phyloP scores from a whole-genome alignment of 2,113 vertebrate genomes.

The Accipiter cooperii region DNA sequence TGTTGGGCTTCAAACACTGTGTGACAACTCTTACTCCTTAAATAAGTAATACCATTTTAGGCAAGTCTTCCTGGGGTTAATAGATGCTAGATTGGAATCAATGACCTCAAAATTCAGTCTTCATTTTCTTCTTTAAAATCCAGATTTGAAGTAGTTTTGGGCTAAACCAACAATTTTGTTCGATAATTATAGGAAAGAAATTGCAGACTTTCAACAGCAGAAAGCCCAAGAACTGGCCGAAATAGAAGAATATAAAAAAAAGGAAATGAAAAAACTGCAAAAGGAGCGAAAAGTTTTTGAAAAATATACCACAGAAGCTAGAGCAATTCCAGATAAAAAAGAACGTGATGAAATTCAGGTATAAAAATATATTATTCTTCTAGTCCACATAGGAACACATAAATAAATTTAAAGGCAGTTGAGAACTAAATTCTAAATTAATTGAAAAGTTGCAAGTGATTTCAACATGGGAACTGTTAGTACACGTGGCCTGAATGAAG shows the following conservation, averaged over 20 bases:
- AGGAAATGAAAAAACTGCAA: conserved; percentile 87
- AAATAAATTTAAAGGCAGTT: neutral
- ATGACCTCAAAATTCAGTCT: neutral
- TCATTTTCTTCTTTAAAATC: neutral
- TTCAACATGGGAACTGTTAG: neutral
- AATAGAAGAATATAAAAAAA: conserved; percentile 87
- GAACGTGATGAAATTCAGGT: conserved; percentile 97
- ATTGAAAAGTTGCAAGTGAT: neutral
- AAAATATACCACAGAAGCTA: conserved; percentile 79
- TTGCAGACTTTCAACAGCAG: conserved; percentile 80
- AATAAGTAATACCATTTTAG: neutral
- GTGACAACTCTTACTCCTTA: neutral
- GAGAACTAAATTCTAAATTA: neutral
- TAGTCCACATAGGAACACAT: neutral
- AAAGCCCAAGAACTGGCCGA: conserved; percentile 79
- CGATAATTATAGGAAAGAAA: conserved; percentile 80
- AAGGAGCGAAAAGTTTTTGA: conserved; percentile 91
- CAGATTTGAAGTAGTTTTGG: neutral
- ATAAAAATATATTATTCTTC: neutral
- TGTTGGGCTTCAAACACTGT: neutral
- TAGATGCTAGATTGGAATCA: neutral
- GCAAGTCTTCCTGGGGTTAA: neutral
- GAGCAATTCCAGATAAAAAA: conserved; percentile 90
- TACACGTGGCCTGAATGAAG: neutral
- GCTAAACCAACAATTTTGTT: neutral